Evolutionary conservation across 2,888 invertebrate genomes (phyloP), one percentile per base, ranked within the genome.

Genomic region (Crepidodera aurea): DNA sequence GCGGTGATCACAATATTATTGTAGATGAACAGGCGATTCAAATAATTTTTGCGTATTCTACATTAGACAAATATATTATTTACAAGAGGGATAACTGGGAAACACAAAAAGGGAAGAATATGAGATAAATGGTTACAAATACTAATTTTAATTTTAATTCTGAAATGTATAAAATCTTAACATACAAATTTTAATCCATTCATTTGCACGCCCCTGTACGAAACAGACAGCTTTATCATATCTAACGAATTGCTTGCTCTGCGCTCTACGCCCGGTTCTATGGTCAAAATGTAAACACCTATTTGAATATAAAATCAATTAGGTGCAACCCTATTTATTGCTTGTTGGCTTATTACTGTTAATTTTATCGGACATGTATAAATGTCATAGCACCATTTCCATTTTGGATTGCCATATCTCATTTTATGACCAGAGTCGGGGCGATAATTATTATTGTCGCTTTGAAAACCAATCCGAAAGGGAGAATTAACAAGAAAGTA

Each of bases 161-260:
- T n/a, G n/a, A n/a, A n/a, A n/a, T n/a, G n/a, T n/a, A n/a, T n/a
- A n/a, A n/a, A n/a, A n/a, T n/a, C n/a, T n/a, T n/a, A n/a, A n/a
- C n/a, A n/a, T n/a, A n/a, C n/a, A n/a, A n/a, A n/a, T n/a, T n/a
- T n/a, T n/a, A 6, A 6, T 4, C 22, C 22, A 22, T 6, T 6
- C 22, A 6, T 10, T 13, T 34, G 34, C 6, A 60, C 48, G 13
- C 48, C 54, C 27, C 34, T 51, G 32, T 16, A 29, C 37, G 16
- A 48, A 25, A 37, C 60, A 15, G 46, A 51, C 51, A 48, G 71
- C 73, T 75, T 79, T 79, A 79, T 77, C 78, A 78, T 77, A 78
- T 66, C 73, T 80, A 80, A 79, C 78, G 80, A 80, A 77, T 77
- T 76, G 78, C 76, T 76, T 76, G 69, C 74, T 71, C 69, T 74